Evolutionary conservation across 2,797 vertebrate genomes (phyloP).

Genomic region (Allochrocebus solatus): DNA sequence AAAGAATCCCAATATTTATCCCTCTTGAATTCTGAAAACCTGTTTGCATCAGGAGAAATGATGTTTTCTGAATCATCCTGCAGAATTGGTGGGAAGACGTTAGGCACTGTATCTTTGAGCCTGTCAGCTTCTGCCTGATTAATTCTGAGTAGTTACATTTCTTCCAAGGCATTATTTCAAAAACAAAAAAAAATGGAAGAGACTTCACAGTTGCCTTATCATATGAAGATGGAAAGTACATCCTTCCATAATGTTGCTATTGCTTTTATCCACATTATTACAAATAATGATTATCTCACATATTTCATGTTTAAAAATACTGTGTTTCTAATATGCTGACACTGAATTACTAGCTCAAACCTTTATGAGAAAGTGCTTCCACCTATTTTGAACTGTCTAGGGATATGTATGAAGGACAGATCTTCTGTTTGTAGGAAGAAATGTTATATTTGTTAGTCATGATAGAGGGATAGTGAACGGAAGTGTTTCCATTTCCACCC

Average conservation of each 20-base stretch:
- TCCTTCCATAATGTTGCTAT: not conserved
- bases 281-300: not conserved
- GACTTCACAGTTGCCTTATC: not conserved
- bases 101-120: not conserved
- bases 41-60: not conserved
- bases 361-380: not conserved
- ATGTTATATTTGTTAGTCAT: not conserved
- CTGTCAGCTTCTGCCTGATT: not conserved
- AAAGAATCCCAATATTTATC: not conserved
- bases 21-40: not conserved
- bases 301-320: not conserved
- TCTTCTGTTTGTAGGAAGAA: not conserved
- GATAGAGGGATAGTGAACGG: not conserved
- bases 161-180: not conserved
- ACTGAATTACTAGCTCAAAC: not conserved
- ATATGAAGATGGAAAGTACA: not conserved
- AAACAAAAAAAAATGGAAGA: not conserved
- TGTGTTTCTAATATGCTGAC: not conserved
- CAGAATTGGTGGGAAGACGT: not conserved
- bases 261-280: not conserved
- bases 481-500: not conserved
- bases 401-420: not conserved
- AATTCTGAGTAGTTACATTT: conserved; percentile 2
- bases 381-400: not conserved
- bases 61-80: not conserved